A percentile compares a stretch with the other conserved stretches of the same genome.
Evolutionary conservation across 2,797 vertebrate species (phyloP).

Genomic region (Chiloscyllium punctatum): DNA sequence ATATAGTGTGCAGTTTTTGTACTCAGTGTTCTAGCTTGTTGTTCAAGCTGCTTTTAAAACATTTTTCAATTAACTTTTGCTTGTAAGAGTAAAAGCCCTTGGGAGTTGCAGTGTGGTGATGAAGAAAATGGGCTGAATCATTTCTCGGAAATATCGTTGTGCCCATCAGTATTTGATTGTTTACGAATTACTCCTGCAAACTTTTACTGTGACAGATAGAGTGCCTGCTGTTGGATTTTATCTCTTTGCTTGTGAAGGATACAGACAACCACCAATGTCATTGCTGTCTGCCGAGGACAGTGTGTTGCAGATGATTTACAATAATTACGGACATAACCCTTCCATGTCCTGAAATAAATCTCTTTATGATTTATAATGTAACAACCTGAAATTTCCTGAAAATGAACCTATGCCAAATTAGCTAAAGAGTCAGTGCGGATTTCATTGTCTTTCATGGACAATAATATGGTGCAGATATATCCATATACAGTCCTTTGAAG

Average conservation of each 20-base stretch:
- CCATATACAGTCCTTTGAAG: background rate
- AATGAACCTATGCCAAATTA: background rate
- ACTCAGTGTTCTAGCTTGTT: background rate
- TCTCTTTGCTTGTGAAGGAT: background rate
- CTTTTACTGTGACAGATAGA: background rate
- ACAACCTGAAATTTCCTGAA: background rate
- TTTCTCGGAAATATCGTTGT: background rate
- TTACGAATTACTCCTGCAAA: background rate
- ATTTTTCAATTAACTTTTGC: background rate
- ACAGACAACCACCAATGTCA: slow-evolving; percentile 9
- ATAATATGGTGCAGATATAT: background rate
- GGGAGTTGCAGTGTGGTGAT: background rate
- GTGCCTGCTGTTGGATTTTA: background rate
- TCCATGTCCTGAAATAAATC: background rate
- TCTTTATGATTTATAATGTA: background rate
- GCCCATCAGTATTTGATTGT: background rate
- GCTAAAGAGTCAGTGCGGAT: background rate
- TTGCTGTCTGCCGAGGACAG: background rate
- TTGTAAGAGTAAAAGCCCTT: background rate
- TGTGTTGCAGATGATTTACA: slow-evolving; percentile 3
- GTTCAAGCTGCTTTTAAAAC: background rate
- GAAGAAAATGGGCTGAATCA: background rate
- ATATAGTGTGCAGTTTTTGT: background rate
- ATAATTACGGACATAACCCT: slow-evolving; percentile 2
- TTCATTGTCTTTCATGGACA: background rate